Percentiles rank a stretch among this genome's conserved stretches.
Conservation (phyloP, 2,888 invertebrate species). For the Drosophila pegasa region DNA sequence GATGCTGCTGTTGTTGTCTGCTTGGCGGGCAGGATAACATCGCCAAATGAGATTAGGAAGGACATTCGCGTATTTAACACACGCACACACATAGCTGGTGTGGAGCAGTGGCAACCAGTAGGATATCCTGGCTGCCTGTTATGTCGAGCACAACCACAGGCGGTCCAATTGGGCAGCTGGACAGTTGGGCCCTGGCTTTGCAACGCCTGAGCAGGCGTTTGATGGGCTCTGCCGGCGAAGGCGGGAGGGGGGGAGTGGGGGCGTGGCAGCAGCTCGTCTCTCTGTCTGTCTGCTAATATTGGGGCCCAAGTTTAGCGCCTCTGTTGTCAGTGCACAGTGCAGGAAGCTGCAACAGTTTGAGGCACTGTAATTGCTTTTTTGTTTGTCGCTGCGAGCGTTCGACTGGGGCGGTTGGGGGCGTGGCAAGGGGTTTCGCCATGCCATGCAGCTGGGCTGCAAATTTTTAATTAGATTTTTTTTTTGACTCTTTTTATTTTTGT, state of each 20-base stretch:
- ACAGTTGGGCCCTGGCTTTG: slow-evolving; percentile 20
- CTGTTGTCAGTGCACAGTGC: slow-evolving; percentile 59
- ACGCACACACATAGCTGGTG: slow-evolving; percentile 39
- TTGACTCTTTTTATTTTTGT: slow-evolving; percentile 31
- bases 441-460: slow-evolving; percentile 57
- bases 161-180: slow-evolving; percentile 38
- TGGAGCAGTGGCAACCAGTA: slow-evolving; percentile 54
- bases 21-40: slow-evolving; percentile 69
- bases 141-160: slow-evolving; percentile 61
- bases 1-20: slow-evolving; percentile 51
- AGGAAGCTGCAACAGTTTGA: slow-evolving; percentile 81
- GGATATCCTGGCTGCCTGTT: slow-evolving; percentile 79
- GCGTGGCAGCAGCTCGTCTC: neutral
- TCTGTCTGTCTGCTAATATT: slow-evolving; percentile 63
- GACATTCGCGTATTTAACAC: slow-evolving; percentile 81
- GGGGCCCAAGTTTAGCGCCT: slow-evolving; percentile 68
- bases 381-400: slow-evolving; percentile 60
- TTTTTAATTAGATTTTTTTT: slow-evolving; percentile 78
- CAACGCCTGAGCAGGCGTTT: slow-evolving; percentile 5
- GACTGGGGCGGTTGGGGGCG: neutral
- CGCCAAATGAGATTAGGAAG: slow-evolving; percentile 83
- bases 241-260: neutral
- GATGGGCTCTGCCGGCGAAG: neutral
- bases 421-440: slow-evolving; percentile 12
- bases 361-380: slow-evolving; percentile 82